A percentile compares a stretch with the other conserved stretches of the same genome.
phyloP scores from a whole-genome alignment of 2,888 invertebrate species.

The Conus canariensis region DNA sequence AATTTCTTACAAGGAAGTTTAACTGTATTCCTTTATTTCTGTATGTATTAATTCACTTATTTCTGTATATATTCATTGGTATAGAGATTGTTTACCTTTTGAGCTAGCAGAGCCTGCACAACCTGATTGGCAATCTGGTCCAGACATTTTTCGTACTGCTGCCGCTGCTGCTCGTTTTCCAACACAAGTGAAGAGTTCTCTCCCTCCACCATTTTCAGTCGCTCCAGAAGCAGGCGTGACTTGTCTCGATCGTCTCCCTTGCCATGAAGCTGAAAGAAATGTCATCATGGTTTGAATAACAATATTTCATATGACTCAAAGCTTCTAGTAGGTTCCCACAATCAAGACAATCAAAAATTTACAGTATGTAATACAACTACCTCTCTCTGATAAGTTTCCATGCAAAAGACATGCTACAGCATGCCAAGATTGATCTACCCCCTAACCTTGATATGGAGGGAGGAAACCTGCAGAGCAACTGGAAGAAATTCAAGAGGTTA shows the following conservation, averaged over 20 bases:
- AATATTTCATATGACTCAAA: neutral
- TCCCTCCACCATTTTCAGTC: conserved; percentile 82
- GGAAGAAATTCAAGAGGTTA: too few relatives aligned
- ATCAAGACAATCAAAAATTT: neutral
- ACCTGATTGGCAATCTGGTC: conserved; percentile 87
- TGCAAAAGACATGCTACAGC: too few relatives aligned
- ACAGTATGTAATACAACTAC: too few relatives aligned
- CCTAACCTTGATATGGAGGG: too few relatives aligned
- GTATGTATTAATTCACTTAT: too few relatives aligned
- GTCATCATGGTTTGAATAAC: neutral
- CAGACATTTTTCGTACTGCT: conserved; percentile 85
- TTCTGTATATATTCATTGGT: too few relatives aligned
- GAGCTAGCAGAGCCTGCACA: conserved; percentile 89
- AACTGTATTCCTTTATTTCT: too few relatives aligned
- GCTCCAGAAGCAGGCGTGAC: conserved; percentile 80
- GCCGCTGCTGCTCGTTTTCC: conserved; percentile 84
- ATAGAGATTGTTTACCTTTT: conserved; percentile 84
- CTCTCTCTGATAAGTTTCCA: too few relatives aligned
- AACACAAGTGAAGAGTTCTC: conserved; percentile 84
- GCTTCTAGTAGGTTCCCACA: neutral
- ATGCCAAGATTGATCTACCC: too few relatives aligned
- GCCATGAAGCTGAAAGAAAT: conserved; percentile 58
- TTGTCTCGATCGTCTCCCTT: conserved; percentile 68
- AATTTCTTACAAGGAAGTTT: too few relatives aligned
- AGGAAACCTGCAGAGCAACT: too few relatives aligned